Conservation (phyloP, 2,797 vertebrate genomes). For the Naso thynnoides region DNA sequence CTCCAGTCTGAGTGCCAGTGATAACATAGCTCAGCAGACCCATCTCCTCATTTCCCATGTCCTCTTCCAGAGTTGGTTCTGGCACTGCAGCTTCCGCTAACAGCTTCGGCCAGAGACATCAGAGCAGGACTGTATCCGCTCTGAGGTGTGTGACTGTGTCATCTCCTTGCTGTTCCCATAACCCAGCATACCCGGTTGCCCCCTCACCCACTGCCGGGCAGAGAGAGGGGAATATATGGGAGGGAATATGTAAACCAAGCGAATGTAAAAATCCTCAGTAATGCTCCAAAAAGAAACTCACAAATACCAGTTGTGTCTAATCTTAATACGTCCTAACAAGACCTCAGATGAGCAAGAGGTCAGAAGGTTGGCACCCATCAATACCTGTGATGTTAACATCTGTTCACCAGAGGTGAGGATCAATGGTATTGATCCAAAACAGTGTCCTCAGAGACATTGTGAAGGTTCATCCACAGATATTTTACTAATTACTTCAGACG, state of each 20-base stretch:
- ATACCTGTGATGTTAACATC: conserved; percentile 38
- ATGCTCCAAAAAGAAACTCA: conserved; percentile 2
- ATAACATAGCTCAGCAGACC: conserved; percentile 76
- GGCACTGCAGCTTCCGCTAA: conserved; percentile 78
- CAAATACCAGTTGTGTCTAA: neutral
- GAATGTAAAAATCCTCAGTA: neutral
- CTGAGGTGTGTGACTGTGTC: conserved; percentile 62
- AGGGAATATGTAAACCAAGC: conserved; percentile 27
- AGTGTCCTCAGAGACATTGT: conserved; percentile 9
- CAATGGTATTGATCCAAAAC: conserved; percentile 52
- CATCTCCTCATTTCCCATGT: conserved; percentile 74
- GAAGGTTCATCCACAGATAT: conserved; percentile 17
- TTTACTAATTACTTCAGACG: conserved; percentile 20
- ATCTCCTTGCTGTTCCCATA: conserved; percentile 73
- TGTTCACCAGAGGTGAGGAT: conserved; percentile 22
- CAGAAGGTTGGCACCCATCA: conserved; percentile 47
- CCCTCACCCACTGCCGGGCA: conserved; percentile 27
- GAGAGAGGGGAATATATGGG: neutral
- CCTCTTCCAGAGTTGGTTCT: conserved; percentile 81
- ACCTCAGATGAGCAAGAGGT: conserved; percentile 21
- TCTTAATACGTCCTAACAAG: neutral
- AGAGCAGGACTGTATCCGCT: conserved; percentile 64
- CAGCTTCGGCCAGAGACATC: conserved; percentile 68
- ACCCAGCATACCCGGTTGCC: conserved; percentile 55
- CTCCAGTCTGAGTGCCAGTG: conserved; percentile 71